phyloP scores from a whole-genome alignment of 92 coral and sea anemone species.

The Blastomussa wellsi region DNA sequence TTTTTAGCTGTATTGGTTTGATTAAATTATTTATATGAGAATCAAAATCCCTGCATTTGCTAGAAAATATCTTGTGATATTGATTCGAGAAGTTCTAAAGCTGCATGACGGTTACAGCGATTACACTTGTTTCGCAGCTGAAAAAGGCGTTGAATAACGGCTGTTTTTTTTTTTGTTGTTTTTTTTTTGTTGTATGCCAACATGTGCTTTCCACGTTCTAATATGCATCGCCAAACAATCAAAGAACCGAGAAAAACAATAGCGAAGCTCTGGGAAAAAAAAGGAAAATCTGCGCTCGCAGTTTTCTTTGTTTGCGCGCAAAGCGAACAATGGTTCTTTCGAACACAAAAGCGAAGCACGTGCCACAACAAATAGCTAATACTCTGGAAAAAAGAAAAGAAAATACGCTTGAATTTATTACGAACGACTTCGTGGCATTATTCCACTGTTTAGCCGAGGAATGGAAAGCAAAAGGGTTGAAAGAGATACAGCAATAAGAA shows the following conservation, averaged over 20 bases:
- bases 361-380: conserved; percentile 28
- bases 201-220: conserved; percentile 26
- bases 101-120: not conserved
- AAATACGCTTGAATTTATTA: conserved; percentile 9
- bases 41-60: not conserved
- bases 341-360: conserved; percentile 47
- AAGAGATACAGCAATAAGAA: not conserved
- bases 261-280: not conserved
- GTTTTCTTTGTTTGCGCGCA: conserved; percentile 32
- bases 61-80: not conserved
- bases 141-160: not conserved
- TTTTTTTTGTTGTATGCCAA: not conserved
- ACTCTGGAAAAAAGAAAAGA: not conserved
- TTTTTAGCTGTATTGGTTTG: not conserved
- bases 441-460: not conserved
- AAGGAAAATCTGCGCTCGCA: conserved; percentile 10
- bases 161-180: too few species aligned
- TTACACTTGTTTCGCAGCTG: not conserved
- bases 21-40: conserved; percentile 25
- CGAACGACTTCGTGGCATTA: not conserved
- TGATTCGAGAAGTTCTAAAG: not conserved
- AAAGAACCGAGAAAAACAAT: conserved; percentile 9
- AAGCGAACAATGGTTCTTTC: conserved; percentile 25
- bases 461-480: not conserved
- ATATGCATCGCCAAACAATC: conserved; percentile 16